phyloP scores from a whole-genome alignment of 1,140 invertebrate genomes.

The Drosophila orosa region DNA sequence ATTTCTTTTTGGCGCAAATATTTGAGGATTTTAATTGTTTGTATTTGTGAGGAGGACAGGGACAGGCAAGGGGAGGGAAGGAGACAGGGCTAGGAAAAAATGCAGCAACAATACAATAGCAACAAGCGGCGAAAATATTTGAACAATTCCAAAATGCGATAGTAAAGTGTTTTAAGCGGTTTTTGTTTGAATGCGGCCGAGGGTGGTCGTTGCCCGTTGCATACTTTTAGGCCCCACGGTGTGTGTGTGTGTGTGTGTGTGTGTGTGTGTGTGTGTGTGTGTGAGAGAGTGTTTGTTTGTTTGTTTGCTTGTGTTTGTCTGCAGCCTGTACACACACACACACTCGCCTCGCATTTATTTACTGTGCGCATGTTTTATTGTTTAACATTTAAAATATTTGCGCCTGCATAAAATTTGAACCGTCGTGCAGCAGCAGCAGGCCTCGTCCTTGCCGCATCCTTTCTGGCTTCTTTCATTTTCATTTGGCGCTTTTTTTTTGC shows the following conservation, averaged over 20 bases:
- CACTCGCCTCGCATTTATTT: conserved; percentile 59
- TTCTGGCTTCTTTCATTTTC: conserved; percentile 20
- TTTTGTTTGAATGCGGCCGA: conserved; percentile 72
- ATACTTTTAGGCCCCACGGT: conserved; percentile 70
- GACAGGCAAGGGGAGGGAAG: neutral
- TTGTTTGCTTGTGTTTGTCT: conserved; percentile 39
- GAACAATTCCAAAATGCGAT: conserved; percentile 82
- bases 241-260: conserved; percentile 28
- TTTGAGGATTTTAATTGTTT: conserved; percentile 81
- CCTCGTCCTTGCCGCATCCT: conserved; percentile 13
- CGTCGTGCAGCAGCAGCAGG: conserved; percentile 10
- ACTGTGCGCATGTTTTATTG: conserved; percentile 75
- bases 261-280: conserved; percentile 22
- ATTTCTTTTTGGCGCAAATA: conserved; percentile 58
- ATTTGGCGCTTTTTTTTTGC: conserved; percentile 9
- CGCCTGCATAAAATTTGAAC: conserved; percentile 68
- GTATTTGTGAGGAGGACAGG: conserved; percentile 42
- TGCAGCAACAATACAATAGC: conserved; percentile 33
- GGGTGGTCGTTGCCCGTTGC: conserved; percentile 22
- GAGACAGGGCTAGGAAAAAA: conserved; percentile 38
- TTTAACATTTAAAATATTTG: conserved; percentile 80
- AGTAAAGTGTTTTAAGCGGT: conserved; percentile 83
- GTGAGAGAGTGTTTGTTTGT: conserved; percentile 23
- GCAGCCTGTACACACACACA: conserved; percentile 29
- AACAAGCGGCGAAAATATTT: conserved; percentile 70